Evolutionary conservation across 2,797 vertebrate species (phyloP).

Genomic region (Pipistrellus pipistrellus): DNA sequence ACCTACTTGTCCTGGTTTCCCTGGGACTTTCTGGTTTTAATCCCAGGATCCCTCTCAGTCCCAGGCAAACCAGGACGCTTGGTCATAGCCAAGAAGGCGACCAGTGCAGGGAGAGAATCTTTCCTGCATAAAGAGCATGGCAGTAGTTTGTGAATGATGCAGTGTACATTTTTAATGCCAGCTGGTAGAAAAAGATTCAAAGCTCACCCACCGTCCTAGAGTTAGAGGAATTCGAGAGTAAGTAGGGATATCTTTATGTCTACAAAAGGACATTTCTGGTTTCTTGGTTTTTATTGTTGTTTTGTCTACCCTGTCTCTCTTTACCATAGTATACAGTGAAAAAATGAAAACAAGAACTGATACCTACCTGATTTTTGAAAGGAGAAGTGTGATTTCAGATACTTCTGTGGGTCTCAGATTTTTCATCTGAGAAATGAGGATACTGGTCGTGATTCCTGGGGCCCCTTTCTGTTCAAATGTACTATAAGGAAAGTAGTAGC

Average conservation of each 20-base stretch:
- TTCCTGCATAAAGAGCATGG: background rate
- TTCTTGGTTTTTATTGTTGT: background rate
- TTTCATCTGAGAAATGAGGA: conserved; percentile 70
- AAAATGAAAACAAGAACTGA: conserved; percentile 71
- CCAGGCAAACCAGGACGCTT: background rate
- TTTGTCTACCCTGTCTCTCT: background rate
- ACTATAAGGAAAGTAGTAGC: background rate
- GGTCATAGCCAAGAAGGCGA: background rate
- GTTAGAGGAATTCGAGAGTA: background rate
- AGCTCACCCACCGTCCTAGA: background rate
- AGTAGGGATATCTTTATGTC: background rate
- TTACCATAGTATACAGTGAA: background rate
- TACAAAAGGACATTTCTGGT: background rate
- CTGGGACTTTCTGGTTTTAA: background rate
- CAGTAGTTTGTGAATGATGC: background rate
- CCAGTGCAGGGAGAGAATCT: background rate
- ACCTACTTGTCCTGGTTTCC: background rate
- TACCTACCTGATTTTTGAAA: conserved; percentile 72
- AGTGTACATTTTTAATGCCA: background rate
- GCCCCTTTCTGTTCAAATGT: conserved; percentile 3
- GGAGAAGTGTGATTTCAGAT: conserved; percentile 70
- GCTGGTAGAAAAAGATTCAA: background rate
- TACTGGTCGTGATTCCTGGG: conserved; percentile 49
- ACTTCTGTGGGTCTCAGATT: conserved; percentile 48
- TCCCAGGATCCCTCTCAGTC: background rate